Percentiles rank a stretch among this genome's conserved stretches.
These are phyloP conservation scores for Harpegnathos saltator DNA, from an alignment of 1,140 invertebrate genomes.

Conservation along the genomic window DNA sequence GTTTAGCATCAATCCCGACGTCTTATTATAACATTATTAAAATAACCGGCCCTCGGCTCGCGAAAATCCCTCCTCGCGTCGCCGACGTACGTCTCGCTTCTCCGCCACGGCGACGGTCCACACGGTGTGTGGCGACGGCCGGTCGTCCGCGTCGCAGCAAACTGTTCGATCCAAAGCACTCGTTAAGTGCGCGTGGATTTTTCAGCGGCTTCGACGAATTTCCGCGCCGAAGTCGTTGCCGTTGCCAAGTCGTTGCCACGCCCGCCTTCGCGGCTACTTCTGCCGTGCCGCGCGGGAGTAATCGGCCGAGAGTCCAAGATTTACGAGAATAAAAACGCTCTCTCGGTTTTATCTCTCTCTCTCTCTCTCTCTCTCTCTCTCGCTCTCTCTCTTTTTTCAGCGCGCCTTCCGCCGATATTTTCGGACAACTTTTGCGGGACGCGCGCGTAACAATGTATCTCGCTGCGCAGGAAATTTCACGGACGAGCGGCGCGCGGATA, in stretches of 20 bases:
- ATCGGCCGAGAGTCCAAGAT: not conserved
- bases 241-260: not conserved
- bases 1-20: constrained; percentile 85
- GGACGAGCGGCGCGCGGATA: not conserved
- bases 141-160: not conserved
- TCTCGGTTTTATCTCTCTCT: no score
- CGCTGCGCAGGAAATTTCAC: not conserved
- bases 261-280: not conserved
- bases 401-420: not conserved
- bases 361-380: no score
- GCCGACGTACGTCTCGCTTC: constrained; percentile 3
- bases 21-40: constrained; percentile 87
- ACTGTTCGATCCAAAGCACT: constrained; percentile 61
- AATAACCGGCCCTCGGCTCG: constrained; percentile 78
- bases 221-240: no score
- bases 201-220: not conserved
- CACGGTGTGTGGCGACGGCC: no score
- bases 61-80: constrained; percentile 21
- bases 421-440: not conserved
- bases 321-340: no score
- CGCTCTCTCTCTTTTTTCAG: no score
- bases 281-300: not conserved
- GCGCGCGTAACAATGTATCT: not conserved
- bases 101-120: not conserved
- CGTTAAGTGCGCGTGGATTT: constrained; percentile 62